Evolutionary conservation across 2,113 vertebrate species (phyloP), one percentile per base, ranked within the genome.

Genomic region (Dromaius novaehollandiae): DNA sequence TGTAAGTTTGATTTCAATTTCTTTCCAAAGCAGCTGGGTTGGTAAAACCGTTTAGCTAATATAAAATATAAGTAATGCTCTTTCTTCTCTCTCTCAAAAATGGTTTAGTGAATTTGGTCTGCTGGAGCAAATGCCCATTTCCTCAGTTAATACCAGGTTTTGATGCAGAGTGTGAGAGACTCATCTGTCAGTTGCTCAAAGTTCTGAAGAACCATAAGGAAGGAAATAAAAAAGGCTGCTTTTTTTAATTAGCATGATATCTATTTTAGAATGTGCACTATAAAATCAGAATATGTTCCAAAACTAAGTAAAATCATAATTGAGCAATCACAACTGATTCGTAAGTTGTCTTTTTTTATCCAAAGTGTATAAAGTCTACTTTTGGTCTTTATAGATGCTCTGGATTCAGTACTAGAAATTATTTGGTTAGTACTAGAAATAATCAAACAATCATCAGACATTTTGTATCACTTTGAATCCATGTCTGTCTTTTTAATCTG

Each of bases 131-230:
- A 28, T 25, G n/a, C 58, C 30, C 14, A 3, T 48, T 61, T 48
- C 25, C 44, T 6, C 6, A 5, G 12, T 6, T 42, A 20, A 5
- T 42, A 21, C 7, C 0, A 1, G 6, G 6, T 18, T 56, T 48
- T 50, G 69, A 36, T 34, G 26, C 21, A 34, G 40, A 24, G n/a
- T 11, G 26, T 13, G 25, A 71, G 51, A 24, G 84, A 9, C 46
- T 78, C 51, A 9, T 21, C 58, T 15, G 8, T n/a, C 58, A 0
- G 0, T 12, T 21, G 58, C 51, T 77, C 18, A 17, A 32, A 89
- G 63, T 8, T 61, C 84, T 88, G 36, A n/a, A 51, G 61, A 84
- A 51, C 58, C 44, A 20, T 13, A 63, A 44, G 22, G 34, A 19
- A 86, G 68, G 46, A 44, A 48, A 60, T n/a, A 22, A 22, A 63